A percentile compares a stretch with the other conserved stretches of the same genome.
Conservation (phyloP, 1,140 invertebrate genomes). For the Eulimnadia texana region DNA sequence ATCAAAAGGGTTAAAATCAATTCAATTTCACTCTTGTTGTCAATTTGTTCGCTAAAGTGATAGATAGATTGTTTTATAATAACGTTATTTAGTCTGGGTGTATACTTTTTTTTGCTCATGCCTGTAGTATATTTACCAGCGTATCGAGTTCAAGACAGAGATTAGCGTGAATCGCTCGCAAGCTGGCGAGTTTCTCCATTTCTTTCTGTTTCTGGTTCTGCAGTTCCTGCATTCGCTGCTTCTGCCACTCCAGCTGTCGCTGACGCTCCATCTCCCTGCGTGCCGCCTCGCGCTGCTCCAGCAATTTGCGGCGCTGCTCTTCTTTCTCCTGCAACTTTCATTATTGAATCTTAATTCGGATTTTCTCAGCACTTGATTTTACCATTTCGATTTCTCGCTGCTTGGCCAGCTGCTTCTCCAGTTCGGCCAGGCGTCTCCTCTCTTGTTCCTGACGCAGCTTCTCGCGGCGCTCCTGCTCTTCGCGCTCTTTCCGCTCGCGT, state of each 20-base stretch:
- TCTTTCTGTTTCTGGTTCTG: slow-evolving; percentile 70
- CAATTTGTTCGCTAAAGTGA: too few relatives aligned
- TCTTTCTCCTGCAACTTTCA: slow-evolving; percentile 36
- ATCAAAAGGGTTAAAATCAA: too few relatives aligned
- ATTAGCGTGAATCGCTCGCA: slow-evolving; percentile 79
- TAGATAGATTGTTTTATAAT: too few relatives aligned
- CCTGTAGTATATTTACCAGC: too few relatives aligned
- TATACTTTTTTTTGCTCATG: too few relatives aligned
- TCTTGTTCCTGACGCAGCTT: slow-evolving; percentile 53
- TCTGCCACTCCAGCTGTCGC: slow-evolving; percentile 90
- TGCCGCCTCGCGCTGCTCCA: slow-evolving; percentile 65
- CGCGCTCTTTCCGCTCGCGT: slow-evolving; percentile 76
- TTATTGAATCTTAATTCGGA: slow-evolving; percentile 30
- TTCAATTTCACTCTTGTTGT: too few relatives aligned
- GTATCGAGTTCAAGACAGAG: slow-evolving; percentile 65
- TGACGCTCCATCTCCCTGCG: slow-evolving; percentile 86
- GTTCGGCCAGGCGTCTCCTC: slow-evolving; percentile 45
- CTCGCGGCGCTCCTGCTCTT: slow-evolving; percentile 72
- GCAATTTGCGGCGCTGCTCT: slow-evolving; percentile 50
- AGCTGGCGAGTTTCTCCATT: slow-evolving; percentile 69
- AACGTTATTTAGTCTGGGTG: too few relatives aligned
- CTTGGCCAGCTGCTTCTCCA: slow-evolving; percentile 60
- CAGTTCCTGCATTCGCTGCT: slow-evolving; percentile 72
- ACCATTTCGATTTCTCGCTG: slow-evolving; percentile 60
- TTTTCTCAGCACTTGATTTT: slow-evolving; percentile 34